Base-by-base conservation (phyloP, 2,888 invertebrate genomes). In the Tricholauxania praeusta region DNA sequence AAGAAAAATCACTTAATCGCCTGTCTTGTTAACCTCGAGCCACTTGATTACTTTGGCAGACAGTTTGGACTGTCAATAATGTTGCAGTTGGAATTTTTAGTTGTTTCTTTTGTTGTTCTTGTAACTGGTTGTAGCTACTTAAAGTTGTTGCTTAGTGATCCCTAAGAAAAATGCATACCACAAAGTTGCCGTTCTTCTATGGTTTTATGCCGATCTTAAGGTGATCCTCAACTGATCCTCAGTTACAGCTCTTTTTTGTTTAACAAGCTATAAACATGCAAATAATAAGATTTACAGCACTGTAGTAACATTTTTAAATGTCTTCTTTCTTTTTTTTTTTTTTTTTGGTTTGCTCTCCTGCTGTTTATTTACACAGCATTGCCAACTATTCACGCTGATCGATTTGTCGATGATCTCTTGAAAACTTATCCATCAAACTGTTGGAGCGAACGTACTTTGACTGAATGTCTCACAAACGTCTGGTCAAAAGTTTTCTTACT, bases 1-100 rank as follows among this genome's bases (percentile, higher is more conserved):
- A 57, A 57, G 52, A 83, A 82, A 82, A 82, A 82, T 82, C 80
- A 82, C 82, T 83, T 82, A 83, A 82, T 83, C 83, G 82, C 80
- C 80, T 78, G 78, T 79, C 82, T 82, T 83, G 82, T 83, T 81
- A 82, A 80, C 82, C 81, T 57, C 73, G 76, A 73, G 76, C 76
- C 72, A 64, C 59, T 67, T 74, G 74, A 74, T 75, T 72, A 71
- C 71, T 71, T 73, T 75, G 74, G 74, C 71, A 76, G 75, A 75
- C 76, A 76, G 73, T 73, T 75, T 72, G 39, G 76, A 75, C 75
- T 75, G 73, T 72, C 71, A 74, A 75, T 75, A 75, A 74, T 39
- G 39, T 39, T 39, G 52, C 64, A 49, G 48, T 51, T 28, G 64
- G 32, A 47, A 17, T 64, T 5, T 63, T 48, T 48, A 63, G 62